Conservation (phyloP, 2,888 invertebrate species). For the Eristalis intricaria region DNA sequence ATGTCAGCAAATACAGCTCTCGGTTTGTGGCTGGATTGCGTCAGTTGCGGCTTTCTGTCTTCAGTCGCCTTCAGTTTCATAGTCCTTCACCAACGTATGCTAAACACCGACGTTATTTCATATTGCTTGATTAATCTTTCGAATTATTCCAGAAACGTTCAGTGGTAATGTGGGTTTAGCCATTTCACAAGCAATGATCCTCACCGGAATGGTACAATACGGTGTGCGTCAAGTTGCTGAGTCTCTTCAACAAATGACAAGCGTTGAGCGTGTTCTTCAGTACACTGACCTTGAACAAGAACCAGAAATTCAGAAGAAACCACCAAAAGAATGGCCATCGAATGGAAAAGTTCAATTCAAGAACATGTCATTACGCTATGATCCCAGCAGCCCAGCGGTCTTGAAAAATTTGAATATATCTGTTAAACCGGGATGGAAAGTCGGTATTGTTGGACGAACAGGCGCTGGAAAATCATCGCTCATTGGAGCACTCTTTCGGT, state of each 20-base stretch:
- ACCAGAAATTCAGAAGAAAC: constrained; percentile 80
- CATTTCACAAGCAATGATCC: constrained; percentile 86
- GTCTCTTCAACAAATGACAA: constrained; percentile 87
- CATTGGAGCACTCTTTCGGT: constrained; percentile 89
- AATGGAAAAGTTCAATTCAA: constrained; percentile 84
- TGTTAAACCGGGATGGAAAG: constrained; percentile 86
- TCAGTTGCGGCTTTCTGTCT: constrained; percentile 86
- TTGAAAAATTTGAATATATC: constrained; percentile 87
- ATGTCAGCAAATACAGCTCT: constrained; percentile 83
- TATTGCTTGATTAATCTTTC: background rate
- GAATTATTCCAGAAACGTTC: constrained; percentile 79
- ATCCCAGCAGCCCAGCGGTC: constrained; percentile 84
- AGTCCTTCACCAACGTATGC: constrained; percentile 84
- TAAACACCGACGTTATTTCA: background rate
- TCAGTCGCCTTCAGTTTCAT: constrained; percentile 86
- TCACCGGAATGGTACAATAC: constrained; percentile 88
- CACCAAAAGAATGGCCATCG: constrained; percentile 86
- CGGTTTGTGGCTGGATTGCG: constrained; percentile 88
- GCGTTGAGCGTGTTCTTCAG: constrained; percentile 87
- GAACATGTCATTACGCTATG: constrained; percentile 84
- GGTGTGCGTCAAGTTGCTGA: constrained; percentile 87
- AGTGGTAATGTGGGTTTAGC: constrained; percentile 88
- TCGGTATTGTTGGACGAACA: constrained; percentile 91
- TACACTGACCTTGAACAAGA: constrained; percentile 88
- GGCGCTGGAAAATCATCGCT: constrained; percentile 92